Percentiles rank a stretch among this genome's conserved stretches.
Conservation (phyloP, 2,888 invertebrate species). For the Aphrophora alni region DNA sequence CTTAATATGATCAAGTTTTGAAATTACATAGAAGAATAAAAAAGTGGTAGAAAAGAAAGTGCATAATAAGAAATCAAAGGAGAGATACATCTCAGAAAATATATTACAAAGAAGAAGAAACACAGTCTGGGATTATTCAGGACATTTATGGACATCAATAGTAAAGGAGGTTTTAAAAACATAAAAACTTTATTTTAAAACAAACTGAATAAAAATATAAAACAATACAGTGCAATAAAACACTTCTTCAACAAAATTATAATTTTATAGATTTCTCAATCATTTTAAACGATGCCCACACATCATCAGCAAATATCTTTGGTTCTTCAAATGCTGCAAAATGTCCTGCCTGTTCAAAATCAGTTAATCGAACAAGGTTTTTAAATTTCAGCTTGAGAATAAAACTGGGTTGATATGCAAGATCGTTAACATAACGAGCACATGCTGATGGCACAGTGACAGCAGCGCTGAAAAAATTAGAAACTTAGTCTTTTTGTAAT, state of each 20-base stretch:
- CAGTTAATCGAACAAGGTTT: conserved; percentile 72
- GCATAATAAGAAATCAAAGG: too few species aligned
- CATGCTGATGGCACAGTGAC: conserved; percentile 75
- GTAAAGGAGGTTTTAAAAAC: too few species aligned
- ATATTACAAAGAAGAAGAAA: too few species aligned
- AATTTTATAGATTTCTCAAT: not conserved
- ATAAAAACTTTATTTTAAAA: too few species aligned
- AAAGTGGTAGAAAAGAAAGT: too few species aligned
- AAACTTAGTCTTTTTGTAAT: conserved; percentile 22
- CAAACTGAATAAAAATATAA: too few species aligned
- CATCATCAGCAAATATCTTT: conserved; percentile 70
- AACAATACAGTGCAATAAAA: too few species aligned
- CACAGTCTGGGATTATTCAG: too few species aligned
- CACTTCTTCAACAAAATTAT: not conserved
- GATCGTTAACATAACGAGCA: conserved; percentile 75
- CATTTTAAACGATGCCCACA: conserved; percentile 57
- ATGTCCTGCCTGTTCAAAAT: conserved; percentile 78
- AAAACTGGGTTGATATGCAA: conserved; percentile 65
- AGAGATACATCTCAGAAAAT: too few species aligned
- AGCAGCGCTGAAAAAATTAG: conserved; percentile 65
- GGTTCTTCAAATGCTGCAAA: conserved; percentile 86
- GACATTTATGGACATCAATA: too few species aligned
- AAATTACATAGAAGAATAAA: too few species aligned
- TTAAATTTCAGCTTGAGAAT: conserved; percentile 66
- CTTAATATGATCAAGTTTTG: too few species aligned